phyloP scores from a whole-genome alignment of 2,113 vertebrate species.

The Hemicordylus capensis region DNA sequence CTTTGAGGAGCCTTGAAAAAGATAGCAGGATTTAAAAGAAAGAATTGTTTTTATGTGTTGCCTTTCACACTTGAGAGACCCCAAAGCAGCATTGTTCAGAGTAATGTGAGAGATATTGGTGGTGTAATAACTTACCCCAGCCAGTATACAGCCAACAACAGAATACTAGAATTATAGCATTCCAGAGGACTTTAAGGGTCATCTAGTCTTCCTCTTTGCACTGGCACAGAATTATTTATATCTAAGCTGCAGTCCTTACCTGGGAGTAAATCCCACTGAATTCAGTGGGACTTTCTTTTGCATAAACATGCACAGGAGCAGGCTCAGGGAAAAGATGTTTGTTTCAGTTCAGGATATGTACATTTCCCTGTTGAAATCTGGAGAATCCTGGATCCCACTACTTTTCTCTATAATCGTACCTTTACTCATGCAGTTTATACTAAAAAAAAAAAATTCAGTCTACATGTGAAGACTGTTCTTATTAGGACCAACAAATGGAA shows the following conservation, averaged over 20 bases:
- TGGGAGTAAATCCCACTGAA: background rate
- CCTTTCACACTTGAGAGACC: conserved; percentile 33
- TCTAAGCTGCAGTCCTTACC: background rate
- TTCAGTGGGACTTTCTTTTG: background rate
- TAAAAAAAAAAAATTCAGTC: no score
- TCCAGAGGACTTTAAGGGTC: background rate
- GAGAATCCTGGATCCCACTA: background rate
- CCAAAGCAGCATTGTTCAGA: background rate
- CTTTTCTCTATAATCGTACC: background rate
- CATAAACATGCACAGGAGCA: background rate
- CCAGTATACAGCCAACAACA: background rate
- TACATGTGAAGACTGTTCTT: no score
- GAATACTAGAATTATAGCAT: background rate
- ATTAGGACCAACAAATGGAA: no score
- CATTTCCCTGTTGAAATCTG: background rate
- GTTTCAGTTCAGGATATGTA: background rate
- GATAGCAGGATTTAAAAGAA: conserved; percentile 58
- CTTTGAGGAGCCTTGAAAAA: conserved; percentile 56
- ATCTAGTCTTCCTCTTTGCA: background rate
- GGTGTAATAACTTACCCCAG: background rate
- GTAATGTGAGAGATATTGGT: background rate
- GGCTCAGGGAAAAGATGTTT: background rate
- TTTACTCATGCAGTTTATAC: background rate
- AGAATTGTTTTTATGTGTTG: background rate
- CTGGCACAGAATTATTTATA: background rate